phyloP scores from a whole-genome alignment of 2,888 invertebrate genomes.

The Zele albiditarsus region DNA sequence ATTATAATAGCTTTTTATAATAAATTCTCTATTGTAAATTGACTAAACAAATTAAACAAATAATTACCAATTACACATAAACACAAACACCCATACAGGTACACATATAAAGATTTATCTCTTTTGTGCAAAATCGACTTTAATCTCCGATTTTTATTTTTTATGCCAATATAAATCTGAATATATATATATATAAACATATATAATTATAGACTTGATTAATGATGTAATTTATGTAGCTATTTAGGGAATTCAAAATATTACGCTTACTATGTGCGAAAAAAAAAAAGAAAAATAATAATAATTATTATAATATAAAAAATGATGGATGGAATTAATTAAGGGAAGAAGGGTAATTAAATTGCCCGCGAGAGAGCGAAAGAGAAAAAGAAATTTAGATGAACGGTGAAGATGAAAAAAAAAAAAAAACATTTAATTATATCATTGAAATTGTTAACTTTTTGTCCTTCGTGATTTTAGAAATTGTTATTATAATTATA shows the following conservation, averaged over 20 bases:
- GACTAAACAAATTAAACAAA: neutral
- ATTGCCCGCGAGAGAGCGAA: conserved; percentile 22
- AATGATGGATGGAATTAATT: conserved; percentile 48
- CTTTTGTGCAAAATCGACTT: neutral
- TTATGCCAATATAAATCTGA: conserved; percentile 39
- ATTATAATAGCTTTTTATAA: neutral
- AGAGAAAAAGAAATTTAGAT: neutral
- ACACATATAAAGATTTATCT: neutral
- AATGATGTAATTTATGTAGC: conserved; percentile 41
- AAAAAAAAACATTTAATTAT: neutral
- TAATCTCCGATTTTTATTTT: conserved; percentile 32
- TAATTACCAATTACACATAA: neutral
- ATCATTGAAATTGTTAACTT: conserved; percentile 21
- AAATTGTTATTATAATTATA: conserved; percentile 52
- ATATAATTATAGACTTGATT: conserved; percentile 49
- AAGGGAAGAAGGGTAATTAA: conserved; percentile 29
- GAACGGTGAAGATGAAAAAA: neutral
- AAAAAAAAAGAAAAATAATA: conserved; percentile 14
- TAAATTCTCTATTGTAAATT: neutral
- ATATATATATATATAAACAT: conserved; percentile 38
- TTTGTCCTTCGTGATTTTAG: conserved; percentile 21
- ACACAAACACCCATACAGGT: neutral
- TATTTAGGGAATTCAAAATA: conserved; percentile 62
- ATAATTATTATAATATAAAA: conserved; percentile 13
- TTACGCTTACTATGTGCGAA: conserved; percentile 60